Evolutionary conservation across 37 sponge, comb jelly and placozoan species (phyloP), one percentile per base, ranked within the genome.

Genomic region (Halichondria panicea): DNA sequence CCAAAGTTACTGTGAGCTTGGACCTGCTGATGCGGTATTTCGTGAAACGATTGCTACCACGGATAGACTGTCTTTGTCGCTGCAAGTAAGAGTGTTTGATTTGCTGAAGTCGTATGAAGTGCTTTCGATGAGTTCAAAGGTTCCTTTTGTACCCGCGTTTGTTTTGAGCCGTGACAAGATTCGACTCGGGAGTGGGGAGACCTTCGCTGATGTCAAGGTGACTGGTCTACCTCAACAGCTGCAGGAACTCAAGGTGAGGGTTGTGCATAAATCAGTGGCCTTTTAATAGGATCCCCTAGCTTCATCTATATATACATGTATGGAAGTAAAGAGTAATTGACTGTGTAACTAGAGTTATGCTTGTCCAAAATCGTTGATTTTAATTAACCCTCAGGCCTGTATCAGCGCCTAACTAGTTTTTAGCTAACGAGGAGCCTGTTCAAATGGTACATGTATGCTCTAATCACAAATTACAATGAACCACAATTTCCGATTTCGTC

Each of bases 61-160:
- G 79, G 68, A 72, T 22, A 70, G 61, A 4, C 37, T 80, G 25
- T 32, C 55, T 3, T 57, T 90, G 38, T 48, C 30, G 7, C 55
- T 90, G 41, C 70, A 31, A 42, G 90, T 80, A 34, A 69, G 44
- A 44, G 90, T 81, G 0, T 70, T 35, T 31, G 90, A 90, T 72
- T 66, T 62, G 42, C 32, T 43, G 3, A 34, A 42, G 45, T 44
- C 86, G 0, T 90, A 90, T 35, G 72, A 61, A 30, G 86, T 84
- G 11, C 50, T 40, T 25, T 80, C 81, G 6, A 35, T 54, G 31
- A 15, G 43, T 41, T 21, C 84, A 15, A 25, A 31, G 24, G 58
- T 90, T 54, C 86, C 90, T 0, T 84, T 90, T 48, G 35, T 84
- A 2, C 77, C 86, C 12, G 86, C 90, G 1, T 90, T 90, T 53